Evolutionary conservation across 2,113 vertebrate genomes (phyloP).

Genomic region (Xerus inauris): DNA sequence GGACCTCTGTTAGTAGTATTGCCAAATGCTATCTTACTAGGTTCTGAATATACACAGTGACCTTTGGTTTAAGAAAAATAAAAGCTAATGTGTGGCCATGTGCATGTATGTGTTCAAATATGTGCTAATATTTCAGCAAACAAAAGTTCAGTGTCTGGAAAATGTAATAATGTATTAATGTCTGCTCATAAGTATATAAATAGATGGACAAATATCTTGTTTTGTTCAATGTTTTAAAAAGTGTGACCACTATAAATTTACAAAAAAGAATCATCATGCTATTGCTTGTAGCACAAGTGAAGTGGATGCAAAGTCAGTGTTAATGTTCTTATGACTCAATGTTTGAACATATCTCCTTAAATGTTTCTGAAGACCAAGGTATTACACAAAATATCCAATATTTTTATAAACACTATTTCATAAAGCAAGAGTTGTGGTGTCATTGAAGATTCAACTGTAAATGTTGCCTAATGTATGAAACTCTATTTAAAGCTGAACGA

Average conservation of each 20-base stretch:
- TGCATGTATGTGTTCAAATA: neutral
- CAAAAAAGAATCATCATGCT: neutral
- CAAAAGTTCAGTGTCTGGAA: neutral
- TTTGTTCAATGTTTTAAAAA: neutral
- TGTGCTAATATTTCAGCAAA: neutral
- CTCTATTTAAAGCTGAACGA: neutral
- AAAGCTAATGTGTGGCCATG: neutral
- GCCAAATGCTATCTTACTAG: neutral
- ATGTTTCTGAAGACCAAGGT: neutral
- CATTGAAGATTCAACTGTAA: neutral
- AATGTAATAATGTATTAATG: neutral
- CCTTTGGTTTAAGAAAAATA: neutral
- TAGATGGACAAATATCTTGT: neutral
- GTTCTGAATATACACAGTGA: neutral
- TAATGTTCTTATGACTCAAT: neutral
- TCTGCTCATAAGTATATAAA: neutral
- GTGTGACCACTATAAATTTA: neutral
- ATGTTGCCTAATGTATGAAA: neutral
- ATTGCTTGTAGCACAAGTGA: neutral
- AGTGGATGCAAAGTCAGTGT: neutral
- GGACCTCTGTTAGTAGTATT: neutral
- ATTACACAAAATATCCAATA: neutral
- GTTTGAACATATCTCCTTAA: neutral
- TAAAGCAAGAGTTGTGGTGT: neutral
- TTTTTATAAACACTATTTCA: constrained; percentile 23